Evolutionary conservation across 2,113 vertebrate genomes (phyloP).

Genomic region (Forbesichthys agassizii): DNA sequence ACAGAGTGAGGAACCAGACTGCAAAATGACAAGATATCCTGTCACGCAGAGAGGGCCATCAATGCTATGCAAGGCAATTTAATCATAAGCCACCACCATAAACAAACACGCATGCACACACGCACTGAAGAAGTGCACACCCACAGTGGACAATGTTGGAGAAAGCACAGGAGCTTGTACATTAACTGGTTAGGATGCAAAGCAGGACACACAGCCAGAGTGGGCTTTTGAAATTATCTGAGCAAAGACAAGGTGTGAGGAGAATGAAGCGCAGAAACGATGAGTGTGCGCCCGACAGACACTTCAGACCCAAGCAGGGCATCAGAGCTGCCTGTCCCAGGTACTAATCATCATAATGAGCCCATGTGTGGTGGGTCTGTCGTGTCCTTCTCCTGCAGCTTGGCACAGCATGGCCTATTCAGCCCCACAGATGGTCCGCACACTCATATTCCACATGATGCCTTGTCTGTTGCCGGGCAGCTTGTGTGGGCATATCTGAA

Average conservation of each 20-base stretch:
- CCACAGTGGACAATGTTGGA: no score
- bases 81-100: constrained; percentile 17
- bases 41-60: constrained; percentile 30
- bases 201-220: not conserved
- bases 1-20: constrained; percentile 46
- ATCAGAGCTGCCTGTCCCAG: constrained; percentile 29
- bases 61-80: constrained; percentile 35
- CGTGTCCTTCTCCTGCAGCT: constrained; percentile 54
- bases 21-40: constrained; percentile 38
- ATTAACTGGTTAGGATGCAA: not conserved
- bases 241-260: not conserved
- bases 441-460: constrained; percentile 69
- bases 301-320: constrained; percentile 13
- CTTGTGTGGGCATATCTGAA: constrained; percentile 43
- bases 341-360: constrained; percentile 45
- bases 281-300: constrained; percentile 21
- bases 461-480: constrained; percentile 72
- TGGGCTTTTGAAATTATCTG: not conserved
- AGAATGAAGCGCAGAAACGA: not conserved
- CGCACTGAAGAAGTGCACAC: no score
- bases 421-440: constrained; percentile 73
- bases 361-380: constrained; percentile 33
- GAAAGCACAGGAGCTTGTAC: no score
- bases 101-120: not conserved
- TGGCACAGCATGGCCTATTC: constrained; percentile 65